Evolutionary conservation across 2,888 invertebrate species (phyloP), one percentile per base, ranked within the genome.

Genomic region (Cephonodes hylas): DNA sequence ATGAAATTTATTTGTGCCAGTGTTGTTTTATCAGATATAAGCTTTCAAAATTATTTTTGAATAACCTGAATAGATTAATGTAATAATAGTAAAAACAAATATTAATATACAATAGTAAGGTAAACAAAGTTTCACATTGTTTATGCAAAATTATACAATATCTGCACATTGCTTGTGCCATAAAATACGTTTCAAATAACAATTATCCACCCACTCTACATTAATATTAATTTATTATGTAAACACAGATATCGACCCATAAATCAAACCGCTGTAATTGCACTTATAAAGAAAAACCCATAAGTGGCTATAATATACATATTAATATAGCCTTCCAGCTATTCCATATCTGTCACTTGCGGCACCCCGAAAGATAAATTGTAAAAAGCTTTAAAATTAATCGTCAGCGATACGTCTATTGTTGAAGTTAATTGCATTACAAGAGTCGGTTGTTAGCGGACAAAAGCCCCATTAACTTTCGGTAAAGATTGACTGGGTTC

Each of bases 391-490:
- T 85, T 85, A 86, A 86, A 89, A 89, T 89, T 88, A 89, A 89
- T 88, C 84, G 87, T 87, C 82, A 91, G 81, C 85, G 88, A 88
- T 85, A 87, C 79, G 78, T 73, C 84, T 71, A 88, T 91, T 92
- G 92, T 92, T 71, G 76, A 76, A 85, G 88, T 89, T 92, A 92
- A 92, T 92, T 92, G 92, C 89, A 91, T 92, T 91, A 92, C 86
- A 89, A 91, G 91, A 86, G 89, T 82, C 85, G 79, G 82, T 77
- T 83, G 85, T 81, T 75, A 75, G 81, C 76, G 73, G 72, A 91
- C 91, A 91, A 91, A 85, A 82, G 89, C 84, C 80, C 88, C 82
- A 90, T 92, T 91, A 91, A 90, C 86, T 90, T 89, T 85, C 77
- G 83, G 84, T 77, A 83, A 81, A 77, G 87, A 87, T 84, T 83